Evolutionary conservation across 2,888 invertebrate species (phyloP), one percentile per base, ranked within the genome.

Genomic region (Zonitis immaculata): DNA sequence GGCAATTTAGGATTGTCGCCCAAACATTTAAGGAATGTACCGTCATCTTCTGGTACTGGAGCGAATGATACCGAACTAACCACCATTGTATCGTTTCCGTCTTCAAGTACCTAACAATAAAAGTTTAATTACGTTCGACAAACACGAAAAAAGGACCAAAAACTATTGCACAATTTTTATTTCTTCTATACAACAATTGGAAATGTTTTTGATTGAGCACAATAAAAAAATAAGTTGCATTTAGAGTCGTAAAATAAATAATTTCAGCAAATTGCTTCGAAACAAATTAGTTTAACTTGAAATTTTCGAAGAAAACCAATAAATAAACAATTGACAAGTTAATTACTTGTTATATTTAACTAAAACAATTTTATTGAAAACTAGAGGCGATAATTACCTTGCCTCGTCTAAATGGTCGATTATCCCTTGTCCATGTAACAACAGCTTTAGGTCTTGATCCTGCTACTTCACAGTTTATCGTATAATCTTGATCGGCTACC

Each of bases 361-460:
- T 44, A 44, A 44, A 44, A 25, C 11, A 25, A n/a, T 6, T 32
- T 39, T 39, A 18, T 32, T 18, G 27, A 16, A 22, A 26, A 32
- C 7, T 18, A 5, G 32, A 39, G 22, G 39, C 3, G 39, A 39
- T 20, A 47, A 12, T 79, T 77, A 90, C 91, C 83, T 84, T 85
- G 72, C 87, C 89, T 65, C 85, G 80, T 63, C 84, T 83, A 75
- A 92, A 88, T 67, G 84, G 83, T 62, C 85, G 79, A 75, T 87
- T 88, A 71, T 89, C 91, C 72, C 90, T 87, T 71, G 84, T 86
- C 94, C 93, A 94, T 51, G 86, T 83, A 69, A 94, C 85, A 64
- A 86, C 84, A 27, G 94, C 92, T 61, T 87, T 86, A 22, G 94
- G 93, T 67, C 93, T 84, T 52, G 94, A 94, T 42, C 94, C 94